Evolutionary conservation across 2,888 invertebrate genomes (phyloP), one percentile per base, ranked within the genome.

Genomic region (Stomorhina lunata): DNA sequence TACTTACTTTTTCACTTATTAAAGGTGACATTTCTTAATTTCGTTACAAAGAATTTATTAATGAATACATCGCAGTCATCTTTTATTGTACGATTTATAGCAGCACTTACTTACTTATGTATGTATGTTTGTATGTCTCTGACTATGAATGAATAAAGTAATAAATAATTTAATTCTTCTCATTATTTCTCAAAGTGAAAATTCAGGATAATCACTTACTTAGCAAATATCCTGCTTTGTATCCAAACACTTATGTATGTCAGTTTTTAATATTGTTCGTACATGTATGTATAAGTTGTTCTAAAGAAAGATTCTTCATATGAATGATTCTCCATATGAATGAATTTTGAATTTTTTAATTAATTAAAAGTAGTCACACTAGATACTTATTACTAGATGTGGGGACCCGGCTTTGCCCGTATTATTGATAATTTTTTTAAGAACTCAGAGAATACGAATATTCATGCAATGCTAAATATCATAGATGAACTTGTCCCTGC

Each of bases 1-100:
- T 76, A 82, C 68, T 81, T 81, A n/a, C n/a, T 37, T 43, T 45
- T 75, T 17, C 75, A 57, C 53, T 79, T 82, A 79, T 82, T 79
- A 76, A 82, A 79, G 82, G 82, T 82, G 82, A 82, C 82, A 82
- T 76, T 79, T 82, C 72, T 71, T 79, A 82, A 82, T 79, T 82
- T 82, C 32, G 43, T 76, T 48, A 79, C 71, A 82, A 82, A 76
- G 79, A 59, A 40, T 75, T 79, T 76, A 71, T 50, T 79, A 79
- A 79, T 79, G 82, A 79, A 76, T 76, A 61, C 75, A 37, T 37
- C 43, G 22, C 12, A 63, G 48, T 61, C 71, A 29, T 68, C 40
- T 65, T 53, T 72, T 15, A 66, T 73, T 73, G n/a, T 53, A 59
- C 43, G 25, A 63, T n/a, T n/a, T n/a, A n/a, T n/a, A n/a, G n/a